These are phyloP conservation scores for Diprion similis DNA, from an alignment of 1,140 invertebrate genomes.

Conservation along the genomic window DNA sequence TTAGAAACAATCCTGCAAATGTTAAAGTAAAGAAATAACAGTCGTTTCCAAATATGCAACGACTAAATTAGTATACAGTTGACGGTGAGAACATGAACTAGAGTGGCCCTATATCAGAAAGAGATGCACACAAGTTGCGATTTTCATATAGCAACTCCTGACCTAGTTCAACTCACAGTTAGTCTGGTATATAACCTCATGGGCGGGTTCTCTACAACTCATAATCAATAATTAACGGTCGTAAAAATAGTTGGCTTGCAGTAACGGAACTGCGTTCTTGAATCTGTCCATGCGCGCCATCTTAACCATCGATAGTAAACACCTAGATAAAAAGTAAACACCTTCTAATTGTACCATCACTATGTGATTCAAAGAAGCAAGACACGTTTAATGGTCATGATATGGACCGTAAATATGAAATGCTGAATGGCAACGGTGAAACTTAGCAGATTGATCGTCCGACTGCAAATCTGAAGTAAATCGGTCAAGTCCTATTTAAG, in stretches of 20 bases:
- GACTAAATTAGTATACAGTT: too few species aligned
- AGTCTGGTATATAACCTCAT: not conserved
- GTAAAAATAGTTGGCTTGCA: not conserved
- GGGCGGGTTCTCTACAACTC: not conserved
- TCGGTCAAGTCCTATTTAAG: too few species aligned
- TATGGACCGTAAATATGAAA: too few species aligned
- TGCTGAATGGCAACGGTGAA: too few species aligned
- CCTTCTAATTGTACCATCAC: too few species aligned
- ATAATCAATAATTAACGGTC: not conserved
- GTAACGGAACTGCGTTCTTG: not conserved
- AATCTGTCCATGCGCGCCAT: not conserved
- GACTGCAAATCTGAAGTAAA: too few species aligned
- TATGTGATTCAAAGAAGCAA: too few species aligned
- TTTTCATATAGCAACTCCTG: not conserved
- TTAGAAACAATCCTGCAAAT: conserved; percentile 69
- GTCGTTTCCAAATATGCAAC: too few species aligned
- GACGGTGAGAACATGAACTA: not conserved
- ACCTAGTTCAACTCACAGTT: conserved; percentile 2
- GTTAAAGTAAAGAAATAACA: not conserved
- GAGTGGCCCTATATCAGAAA: not conserved
- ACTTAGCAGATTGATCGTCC: too few species aligned
- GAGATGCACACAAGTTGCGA: not conserved
- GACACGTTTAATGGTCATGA: too few species aligned
- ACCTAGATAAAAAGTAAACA: too few species aligned
- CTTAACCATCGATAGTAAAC: not conserved